Evolutionary conservation across 2,888 invertebrate genomes (phyloP).

Genomic region (Scaptomyza reducta): DNA sequence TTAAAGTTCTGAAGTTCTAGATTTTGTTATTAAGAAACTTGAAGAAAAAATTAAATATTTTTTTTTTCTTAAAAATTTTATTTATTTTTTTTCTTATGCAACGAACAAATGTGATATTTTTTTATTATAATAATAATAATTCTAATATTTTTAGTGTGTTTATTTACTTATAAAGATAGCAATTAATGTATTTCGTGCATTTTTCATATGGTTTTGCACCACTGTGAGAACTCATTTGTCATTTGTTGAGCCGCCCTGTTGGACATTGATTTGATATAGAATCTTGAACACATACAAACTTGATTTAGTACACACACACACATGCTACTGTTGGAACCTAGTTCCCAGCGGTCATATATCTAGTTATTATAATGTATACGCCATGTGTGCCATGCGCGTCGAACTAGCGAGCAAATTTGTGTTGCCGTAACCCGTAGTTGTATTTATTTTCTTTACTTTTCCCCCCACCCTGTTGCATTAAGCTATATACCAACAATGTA

Average conservation of each 20-base stretch:
- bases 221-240: conserved; percentile 30
- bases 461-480: conserved; percentile 35
- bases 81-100: too few species aligned
- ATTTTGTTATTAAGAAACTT: too few species aligned
- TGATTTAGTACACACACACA: background rate
- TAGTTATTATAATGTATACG: conserved; percentile 54
- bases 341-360: conserved; percentile 2
- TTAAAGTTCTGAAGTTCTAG: too few species aligned
- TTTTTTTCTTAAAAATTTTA: too few species aligned
- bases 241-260: conserved; percentile 16
- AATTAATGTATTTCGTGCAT: too few species aligned
- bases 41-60: too few species aligned
- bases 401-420: conserved; percentile 49
- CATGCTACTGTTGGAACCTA: conserved; percentile 4
- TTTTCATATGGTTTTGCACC: background rate
- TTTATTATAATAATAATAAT: too few species aligned
- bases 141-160: too few species aligned
- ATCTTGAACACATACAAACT: background rate
- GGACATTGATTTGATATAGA: conserved; percentile 9
- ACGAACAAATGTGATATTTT: too few species aligned
- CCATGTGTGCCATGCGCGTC: conserved; percentile 44
- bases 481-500: conserved; percentile 51
- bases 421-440: conserved; percentile 48
- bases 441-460: conserved; percentile 15
- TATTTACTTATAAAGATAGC: too few species aligned